These are phyloP conservation scores for Agelastica alni DNA, from an alignment of 2,888 invertebrate genomes.

Conservation along the genomic window DNA sequence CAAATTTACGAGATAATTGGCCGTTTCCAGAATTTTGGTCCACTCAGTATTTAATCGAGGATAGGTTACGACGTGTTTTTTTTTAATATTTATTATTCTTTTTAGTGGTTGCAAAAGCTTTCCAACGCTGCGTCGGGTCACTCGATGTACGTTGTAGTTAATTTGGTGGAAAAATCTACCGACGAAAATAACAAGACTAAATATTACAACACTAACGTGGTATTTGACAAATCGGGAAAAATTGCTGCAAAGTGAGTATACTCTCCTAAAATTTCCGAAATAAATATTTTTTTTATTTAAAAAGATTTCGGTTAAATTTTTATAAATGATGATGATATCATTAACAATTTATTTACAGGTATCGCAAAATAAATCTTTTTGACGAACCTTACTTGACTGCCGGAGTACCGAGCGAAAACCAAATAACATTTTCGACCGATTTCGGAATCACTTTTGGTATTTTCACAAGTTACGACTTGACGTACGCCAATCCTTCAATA, in stretches of 20 bases:
- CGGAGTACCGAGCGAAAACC: constrained; percentile 28
- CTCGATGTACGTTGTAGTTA: constrained; percentile 36
- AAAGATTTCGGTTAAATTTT: not conserved
- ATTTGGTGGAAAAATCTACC: constrained; percentile 35
- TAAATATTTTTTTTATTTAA: not conserved
- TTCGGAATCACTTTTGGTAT: constrained; percentile 42
- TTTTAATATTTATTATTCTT: no score
- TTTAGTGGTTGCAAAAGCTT: constrained; percentile 32
- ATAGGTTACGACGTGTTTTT: no score
- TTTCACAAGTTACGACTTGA: constrained; percentile 39
- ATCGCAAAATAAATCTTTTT: constrained; percentile 43
- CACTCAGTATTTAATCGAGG: no score
- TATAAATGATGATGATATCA: no score
- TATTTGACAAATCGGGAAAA: constrained; percentile 36
- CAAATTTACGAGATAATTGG: no score
- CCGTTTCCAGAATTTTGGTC: no score
- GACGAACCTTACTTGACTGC: constrained; percentile 38
- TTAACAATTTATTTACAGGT: constrained; percentile 31
- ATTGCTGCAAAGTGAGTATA: constrained; percentile 35
- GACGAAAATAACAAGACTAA: constrained; percentile 32
- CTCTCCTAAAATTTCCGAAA: not conserved
- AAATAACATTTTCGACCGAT: constrained; percentile 37
- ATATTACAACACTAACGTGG: constrained; percentile 41
- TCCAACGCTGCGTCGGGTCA: constrained; percentile 37
- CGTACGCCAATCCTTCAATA: constrained; percentile 38